Conservation (phyloP, 2,888 invertebrate genomes). For the Melieria picta region DNA sequence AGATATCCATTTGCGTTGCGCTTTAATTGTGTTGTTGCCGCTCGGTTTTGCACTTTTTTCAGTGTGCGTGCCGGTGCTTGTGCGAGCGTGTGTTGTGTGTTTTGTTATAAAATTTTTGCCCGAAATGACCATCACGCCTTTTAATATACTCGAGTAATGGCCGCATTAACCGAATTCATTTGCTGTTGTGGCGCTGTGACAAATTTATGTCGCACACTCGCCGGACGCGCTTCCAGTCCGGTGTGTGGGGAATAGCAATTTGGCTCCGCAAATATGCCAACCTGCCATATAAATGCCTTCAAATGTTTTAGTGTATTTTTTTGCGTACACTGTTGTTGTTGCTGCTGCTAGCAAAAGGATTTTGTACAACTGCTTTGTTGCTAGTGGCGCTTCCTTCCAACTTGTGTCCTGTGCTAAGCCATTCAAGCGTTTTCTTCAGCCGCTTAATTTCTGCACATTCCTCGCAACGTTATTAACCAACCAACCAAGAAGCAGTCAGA, state of each 20-base stretch:
- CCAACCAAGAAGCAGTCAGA: no score
- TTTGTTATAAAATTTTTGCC: slow-evolving; percentile 53
- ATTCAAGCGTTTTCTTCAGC: no score
- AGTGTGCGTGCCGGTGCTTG: neutral
- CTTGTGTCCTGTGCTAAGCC: no score
- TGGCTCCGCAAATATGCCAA: neutral
- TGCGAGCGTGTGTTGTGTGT: neutral
- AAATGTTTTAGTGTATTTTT: neutral
- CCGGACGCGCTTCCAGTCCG: no score
- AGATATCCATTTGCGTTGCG: slow-evolving; percentile 46
- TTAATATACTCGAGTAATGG: slow-evolving; percentile 61
- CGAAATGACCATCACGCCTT: slow-evolving; percentile 59
- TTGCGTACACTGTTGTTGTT: no score
- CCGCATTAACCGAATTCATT: slow-evolving; percentile 62
- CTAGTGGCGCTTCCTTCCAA: no score
- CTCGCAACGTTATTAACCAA: no score
- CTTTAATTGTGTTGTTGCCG: slow-evolving; percentile 32
- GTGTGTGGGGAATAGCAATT: neutral
- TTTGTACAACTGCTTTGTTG: no score
- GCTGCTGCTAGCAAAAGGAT: no score
- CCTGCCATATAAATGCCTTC: neutral
- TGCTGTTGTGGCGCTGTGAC: slow-evolving; percentile 42
- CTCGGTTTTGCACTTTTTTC: neutral
- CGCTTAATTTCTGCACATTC: no score
- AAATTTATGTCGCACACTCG: slow-evolving; percentile 5